A percentile compares a stretch with the other conserved stretches of the same genome.
Conservation (phyloP, 2,888 invertebrate species). For the Drosophila kambysellisi region DNA sequence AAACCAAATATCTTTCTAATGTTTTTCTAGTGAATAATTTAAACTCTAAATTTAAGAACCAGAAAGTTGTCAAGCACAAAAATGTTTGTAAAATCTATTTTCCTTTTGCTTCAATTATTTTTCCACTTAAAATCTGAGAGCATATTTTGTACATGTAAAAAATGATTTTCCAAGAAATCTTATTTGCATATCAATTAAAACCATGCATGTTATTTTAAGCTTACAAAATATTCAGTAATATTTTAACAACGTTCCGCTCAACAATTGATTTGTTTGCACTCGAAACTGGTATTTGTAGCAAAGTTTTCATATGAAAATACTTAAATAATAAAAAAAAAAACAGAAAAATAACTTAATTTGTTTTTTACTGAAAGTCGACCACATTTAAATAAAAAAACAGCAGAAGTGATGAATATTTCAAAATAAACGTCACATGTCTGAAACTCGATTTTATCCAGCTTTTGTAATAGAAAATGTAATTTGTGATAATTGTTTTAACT, state of each 20-base stretch:
- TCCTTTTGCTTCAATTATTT: background rate
- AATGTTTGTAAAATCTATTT: background rate
- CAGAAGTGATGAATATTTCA: background rate
- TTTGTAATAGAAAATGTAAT: background rate
- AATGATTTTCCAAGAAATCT: background rate
- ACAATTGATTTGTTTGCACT: background rate
- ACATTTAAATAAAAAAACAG: background rate
- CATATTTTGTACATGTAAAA: background rate
- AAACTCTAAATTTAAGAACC: background rate
- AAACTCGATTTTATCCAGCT: background rate
- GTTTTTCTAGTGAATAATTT: background rate
- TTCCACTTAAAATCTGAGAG: background rate
- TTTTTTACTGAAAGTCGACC: background rate
- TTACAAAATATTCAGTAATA: background rate
- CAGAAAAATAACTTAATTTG: background rate
- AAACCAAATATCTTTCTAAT: too few relatives aligned
- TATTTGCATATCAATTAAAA: background rate
- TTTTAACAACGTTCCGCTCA: too few relatives aligned
- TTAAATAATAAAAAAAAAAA: background rate
- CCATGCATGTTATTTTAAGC: background rate
- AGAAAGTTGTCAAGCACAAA: background rate
- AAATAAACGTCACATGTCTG: background rate
- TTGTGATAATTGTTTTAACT: conserved; percentile 6
- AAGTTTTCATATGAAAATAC: background rate
- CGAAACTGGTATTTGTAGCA: background rate